These are phyloP conservation scores for Cloeon dipterum DNA, from an alignment of 2,888 invertebrate species.

Conservation along the genomic window DNA sequence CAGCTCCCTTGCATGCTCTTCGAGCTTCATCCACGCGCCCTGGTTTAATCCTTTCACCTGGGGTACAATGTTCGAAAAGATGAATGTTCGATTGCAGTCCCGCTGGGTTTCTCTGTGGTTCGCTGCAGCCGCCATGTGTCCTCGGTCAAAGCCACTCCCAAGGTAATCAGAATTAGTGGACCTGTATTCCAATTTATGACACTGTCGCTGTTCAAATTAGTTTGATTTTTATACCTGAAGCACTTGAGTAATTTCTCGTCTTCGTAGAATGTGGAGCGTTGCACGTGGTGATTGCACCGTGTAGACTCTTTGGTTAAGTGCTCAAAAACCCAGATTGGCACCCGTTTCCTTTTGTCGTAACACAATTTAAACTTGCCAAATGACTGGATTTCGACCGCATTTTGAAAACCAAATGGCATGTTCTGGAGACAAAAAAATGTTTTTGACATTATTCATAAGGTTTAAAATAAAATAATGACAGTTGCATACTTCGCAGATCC, in stretches of 20 bases:
- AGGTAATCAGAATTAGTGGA: constrained; percentile 71
- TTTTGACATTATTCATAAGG: not conserved
- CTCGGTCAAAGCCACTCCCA: constrained; percentile 81
- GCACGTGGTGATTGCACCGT: constrained; percentile 42
- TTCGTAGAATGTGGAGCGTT: constrained; percentile 57
- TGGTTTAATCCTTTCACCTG: constrained; percentile 87
- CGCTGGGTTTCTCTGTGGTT: constrained; percentile 66
- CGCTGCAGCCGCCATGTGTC: constrained; percentile 92
- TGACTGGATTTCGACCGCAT: constrained; percentile 64
- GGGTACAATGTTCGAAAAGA: constrained; percentile 85
- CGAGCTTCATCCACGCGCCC: constrained; percentile 75
- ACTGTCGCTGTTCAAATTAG: not conserved
- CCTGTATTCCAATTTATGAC: constrained; percentile 17
- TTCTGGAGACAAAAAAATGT: too few species aligned
- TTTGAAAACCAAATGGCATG: constrained; percentile 87
- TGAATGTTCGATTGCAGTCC: constrained; percentile 80
- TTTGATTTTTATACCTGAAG: constrained; percentile 36
- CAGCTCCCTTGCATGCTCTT: constrained; percentile 55
- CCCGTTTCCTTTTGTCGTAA: constrained; percentile 69
- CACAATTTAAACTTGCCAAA: constrained; percentile 81
- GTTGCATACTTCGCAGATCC: too few species aligned
- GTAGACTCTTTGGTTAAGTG: constrained; percentile 63
- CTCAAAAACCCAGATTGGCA: constrained; percentile 94
- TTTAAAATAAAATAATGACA: not conserved
- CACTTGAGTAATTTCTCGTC: constrained; percentile 67